Conservation (phyloP, 2,797 vertebrate species). For the Labroides dimidiatus region DNA sequence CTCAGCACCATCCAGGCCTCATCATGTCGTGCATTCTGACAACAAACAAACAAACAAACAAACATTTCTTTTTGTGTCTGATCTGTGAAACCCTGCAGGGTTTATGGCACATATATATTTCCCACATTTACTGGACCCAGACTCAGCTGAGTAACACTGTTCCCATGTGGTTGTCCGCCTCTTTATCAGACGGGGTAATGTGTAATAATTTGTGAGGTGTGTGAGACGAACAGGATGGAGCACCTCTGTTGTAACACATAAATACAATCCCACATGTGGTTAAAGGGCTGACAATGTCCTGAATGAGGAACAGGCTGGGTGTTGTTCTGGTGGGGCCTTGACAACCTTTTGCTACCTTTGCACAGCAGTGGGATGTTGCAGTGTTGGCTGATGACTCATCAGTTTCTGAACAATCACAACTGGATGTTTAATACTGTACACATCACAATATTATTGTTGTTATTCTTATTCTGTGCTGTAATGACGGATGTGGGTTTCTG, state of each 20-base stretch:
- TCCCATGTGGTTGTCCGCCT: slow-evolving; percentile 40
- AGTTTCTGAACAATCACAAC: slow-evolving; percentile 49
- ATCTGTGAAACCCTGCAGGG: slow-evolving; percentile 2
- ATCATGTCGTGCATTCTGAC: slow-evolving; percentile 92
- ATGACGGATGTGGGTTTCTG: background rate
- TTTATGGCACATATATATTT: slow-evolving; percentile 1
- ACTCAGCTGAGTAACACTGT: slow-evolving; percentile 28
- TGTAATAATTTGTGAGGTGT: slow-evolving; percentile 49
- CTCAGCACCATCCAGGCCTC: slow-evolving; percentile 99
- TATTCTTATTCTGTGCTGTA: background rate
- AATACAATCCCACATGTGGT: slow-evolving; percentile 74
- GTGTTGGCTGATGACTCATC: slow-evolving; percentile 60
- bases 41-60: background rate
- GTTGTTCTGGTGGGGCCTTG: slow-evolving; percentile 61
- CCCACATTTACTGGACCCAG: slow-evolving; percentile 16
- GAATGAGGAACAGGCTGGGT: slow-evolving; percentile 52
- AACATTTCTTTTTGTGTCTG: background rate
- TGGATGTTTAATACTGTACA: slow-evolving; percentile 33
- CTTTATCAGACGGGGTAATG: slow-evolving; percentile 47
- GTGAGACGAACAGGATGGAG: slow-evolving; percentile 42
- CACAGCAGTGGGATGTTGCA: slow-evolving; percentile 71
- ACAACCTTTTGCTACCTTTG: slow-evolving; percentile 69
- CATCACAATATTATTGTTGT: slow-evolving; percentile 1
- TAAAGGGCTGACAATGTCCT: slow-evolving; percentile 61
- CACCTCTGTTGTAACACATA: slow-evolving; percentile 62